Evolutionary conservation across 2,888 invertebrate genomes (phyloP).

Genomic region (Cheilosia soror): DNA sequence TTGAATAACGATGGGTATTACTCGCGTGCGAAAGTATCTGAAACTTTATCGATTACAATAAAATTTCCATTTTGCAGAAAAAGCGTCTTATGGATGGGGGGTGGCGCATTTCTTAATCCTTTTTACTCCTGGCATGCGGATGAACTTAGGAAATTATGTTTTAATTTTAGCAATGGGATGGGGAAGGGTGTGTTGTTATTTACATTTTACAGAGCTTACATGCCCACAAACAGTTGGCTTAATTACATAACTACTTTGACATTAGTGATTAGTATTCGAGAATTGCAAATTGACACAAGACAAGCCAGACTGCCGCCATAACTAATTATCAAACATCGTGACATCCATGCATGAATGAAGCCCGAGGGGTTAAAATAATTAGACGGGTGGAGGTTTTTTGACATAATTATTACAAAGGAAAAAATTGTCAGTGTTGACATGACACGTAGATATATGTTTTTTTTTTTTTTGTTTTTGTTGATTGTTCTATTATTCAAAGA

Average conservation of each 20-base stretch:
- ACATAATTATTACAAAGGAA: too few relatives aligned
- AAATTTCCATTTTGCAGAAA: constrained; percentile 45
- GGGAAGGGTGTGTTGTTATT: constrained; percentile 10
- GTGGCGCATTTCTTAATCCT: constrained; percentile 36
- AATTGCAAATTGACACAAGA: constrained; percentile 19
- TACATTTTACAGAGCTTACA: constrained; percentile 50
- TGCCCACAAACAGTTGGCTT: constrained; percentile 45
- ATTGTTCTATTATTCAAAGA: too few relatives aligned
- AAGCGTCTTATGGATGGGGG: background rate
- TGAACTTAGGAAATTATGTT: constrained; percentile 40
- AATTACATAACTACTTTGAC: constrained; percentile 52
- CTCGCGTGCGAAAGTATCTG: constrained; percentile 46
- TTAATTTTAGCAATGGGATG: constrained; percentile 8
- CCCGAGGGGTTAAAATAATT: background rate
- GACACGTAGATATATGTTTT: too few relatives aligned
- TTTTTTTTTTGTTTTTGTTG: too few relatives aligned
- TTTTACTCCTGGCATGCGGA: constrained; percentile 6
- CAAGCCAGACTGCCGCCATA: constrained; percentile 16
- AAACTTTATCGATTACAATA: constrained; percentile 69
- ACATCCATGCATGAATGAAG: background rate
- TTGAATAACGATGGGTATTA: constrained; percentile 49
- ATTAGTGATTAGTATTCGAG: constrained; percentile 39
- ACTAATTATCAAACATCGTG: constrained; percentile 35
- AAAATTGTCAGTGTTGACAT: too few relatives aligned
- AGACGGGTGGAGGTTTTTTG: background rate